Base-by-base conservation (phyloP, 64 coral and sea anemone genomes). In the Catalaphyllia jardinei region DNA sequence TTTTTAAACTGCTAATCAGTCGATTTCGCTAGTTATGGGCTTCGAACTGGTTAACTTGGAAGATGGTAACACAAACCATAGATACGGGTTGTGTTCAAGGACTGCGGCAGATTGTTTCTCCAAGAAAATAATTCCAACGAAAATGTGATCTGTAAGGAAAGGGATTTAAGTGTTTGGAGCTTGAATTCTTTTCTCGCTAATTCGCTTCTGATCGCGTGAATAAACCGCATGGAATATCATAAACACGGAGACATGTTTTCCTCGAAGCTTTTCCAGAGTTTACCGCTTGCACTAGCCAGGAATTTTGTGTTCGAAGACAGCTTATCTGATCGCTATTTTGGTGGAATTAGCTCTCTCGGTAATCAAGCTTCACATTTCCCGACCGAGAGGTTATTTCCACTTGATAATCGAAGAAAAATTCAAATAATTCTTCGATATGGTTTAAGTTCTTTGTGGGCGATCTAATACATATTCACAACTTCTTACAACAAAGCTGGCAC, bases 401-500 rank as follows among this genome's bases (percentile, higher is more conserved):
- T 71, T 11, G 33, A 85, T 85, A 85, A 85, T 85, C 81, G n/a
- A 71, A 85, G 61, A 85, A 65, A 86, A 65, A 86, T 89, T 62
- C 31, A 79, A 54, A 52, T 93, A 67, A 81, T 93, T 92, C 28
- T 39, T 30, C 74, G 79, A 86, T 89, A 84, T 85, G 71, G 71
- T 76, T 76, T 92, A 71, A 61, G 74, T 96, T 87, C 81, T 89
- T 92, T 96, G 90, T 92, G 64, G 76, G 71, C 87, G 80, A 80
- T 42, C 94, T 96, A 87, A 96, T 96, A 73, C 94, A 96, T 96
- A 96, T 96, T 96, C 90, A 96, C 79, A 73, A 71, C 61, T 88
- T 61, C 38, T 57, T 63, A 79, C 39, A 93, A 89, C 82, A 89
- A 84, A 75, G 55, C 71, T 81, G 72, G 79, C 12, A 20, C 19